A percentile compares a stretch with the other conserved stretches of the same genome.
These are phyloP conservation scores for Otolemur crassicaudatus DNA, from an alignment of 2,797 vertebrate genomes.

Conservation along the genomic window DNA sequence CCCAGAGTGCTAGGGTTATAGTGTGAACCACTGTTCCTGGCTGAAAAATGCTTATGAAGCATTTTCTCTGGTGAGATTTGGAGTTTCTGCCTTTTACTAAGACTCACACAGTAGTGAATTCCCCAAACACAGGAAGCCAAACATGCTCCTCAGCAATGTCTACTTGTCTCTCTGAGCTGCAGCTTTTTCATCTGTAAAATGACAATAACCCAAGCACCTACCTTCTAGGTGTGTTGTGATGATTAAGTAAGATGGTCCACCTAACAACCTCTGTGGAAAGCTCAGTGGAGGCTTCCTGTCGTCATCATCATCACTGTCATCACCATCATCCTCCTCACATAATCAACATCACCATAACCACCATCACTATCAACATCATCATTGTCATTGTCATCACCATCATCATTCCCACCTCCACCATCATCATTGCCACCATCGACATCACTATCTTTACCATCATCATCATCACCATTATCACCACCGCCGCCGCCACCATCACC, in stretches of 20 bases:
- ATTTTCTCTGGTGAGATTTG: not conserved
- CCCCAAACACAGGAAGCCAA: not conserved
- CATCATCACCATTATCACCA: not conserved
- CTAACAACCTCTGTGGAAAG: not conserved
- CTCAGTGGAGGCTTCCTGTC: not conserved
- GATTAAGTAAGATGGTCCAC: not conserved
- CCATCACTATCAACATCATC: not conserved
- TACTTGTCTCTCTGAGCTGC: not conserved
- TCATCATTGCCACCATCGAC: not conserved
- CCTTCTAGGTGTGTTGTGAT: not conserved
- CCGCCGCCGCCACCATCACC: not conserved
- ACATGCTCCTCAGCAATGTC: not conserved
- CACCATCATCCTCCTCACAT: not conserved
- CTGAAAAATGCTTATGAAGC: too few relatives aligned
- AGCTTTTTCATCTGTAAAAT: not conserved
- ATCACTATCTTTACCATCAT: not conserved
- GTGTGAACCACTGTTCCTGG: too few relatives aligned
- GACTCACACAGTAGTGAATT: not conserved
- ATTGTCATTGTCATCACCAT: not conserved
- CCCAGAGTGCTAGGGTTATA: too few relatives aligned
- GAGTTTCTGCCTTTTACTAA: not conserved
- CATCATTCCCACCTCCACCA: rapidly evolving
- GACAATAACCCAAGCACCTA: not conserved
- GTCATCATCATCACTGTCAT: not conserved
- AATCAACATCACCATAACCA: not conserved